These are phyloP conservation scores for Zophobas morio DNA, from an alignment of 1,140 invertebrate genomes.

Conservation along the genomic window DNA sequence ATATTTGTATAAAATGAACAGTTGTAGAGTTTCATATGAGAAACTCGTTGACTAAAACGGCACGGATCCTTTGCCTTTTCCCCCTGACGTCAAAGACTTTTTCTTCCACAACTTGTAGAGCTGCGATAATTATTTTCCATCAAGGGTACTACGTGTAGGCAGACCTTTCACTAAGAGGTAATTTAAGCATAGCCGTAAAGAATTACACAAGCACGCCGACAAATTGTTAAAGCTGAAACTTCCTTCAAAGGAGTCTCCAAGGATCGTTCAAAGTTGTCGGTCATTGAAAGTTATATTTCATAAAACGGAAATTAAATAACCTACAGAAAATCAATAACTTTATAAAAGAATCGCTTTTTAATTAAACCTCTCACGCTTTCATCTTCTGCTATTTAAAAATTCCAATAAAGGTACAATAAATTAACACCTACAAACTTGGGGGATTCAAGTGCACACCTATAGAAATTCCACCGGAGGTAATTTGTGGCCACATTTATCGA, in stretches of 20 bases:
- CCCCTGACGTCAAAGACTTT: neutral
- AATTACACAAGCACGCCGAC: constrained; percentile 20
- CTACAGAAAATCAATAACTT: constrained; percentile 12
- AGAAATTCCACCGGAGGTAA: constrained; percentile 1
- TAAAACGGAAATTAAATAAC: constrained; percentile 6
- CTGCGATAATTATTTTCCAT: neutral
- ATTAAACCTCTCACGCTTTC: neutral
- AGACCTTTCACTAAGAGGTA: neutral
- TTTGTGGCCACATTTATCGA: constrained; percentile 2
- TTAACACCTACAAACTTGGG: neutral
- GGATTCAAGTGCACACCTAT: neutral
- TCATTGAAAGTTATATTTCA: constrained; percentile 26
- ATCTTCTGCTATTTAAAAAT: neutral
- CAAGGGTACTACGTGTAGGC: neutral
- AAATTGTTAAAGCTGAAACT: constrained; percentile 15
- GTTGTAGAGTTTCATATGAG: too few relatives aligned
- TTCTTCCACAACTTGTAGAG: neutral
- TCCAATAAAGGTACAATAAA: neutral
- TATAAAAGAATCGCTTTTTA: neutral
- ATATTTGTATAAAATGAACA: too few relatives aligned
- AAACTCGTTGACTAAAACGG: neutral
- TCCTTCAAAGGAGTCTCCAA: constrained; percentile 5
- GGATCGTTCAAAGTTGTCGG: constrained; percentile 12
- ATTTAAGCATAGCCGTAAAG: neutral
- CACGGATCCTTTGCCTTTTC: neutral